Percentiles rank a stretch among this genome's conserved stretches.
Evolutionary conservation across 2,113 vertebrate genomes (phyloP).

Genomic region (Pedetes capensis): DNA sequence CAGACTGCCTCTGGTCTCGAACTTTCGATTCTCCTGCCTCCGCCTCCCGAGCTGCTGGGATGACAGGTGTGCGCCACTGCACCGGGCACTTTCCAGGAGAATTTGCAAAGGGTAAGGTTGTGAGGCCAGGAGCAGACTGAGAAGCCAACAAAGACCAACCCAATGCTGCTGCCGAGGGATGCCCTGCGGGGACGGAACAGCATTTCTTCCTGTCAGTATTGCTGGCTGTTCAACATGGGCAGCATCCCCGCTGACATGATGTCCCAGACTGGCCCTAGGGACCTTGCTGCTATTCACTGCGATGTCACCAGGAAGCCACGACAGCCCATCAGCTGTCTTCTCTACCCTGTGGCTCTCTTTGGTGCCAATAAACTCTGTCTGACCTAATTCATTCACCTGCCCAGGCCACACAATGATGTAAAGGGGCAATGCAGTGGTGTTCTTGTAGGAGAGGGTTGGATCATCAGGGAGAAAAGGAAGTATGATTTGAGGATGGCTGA

Average conservation of each 20-base stretch:
- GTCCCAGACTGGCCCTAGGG: background rate
- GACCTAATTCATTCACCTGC: conserved; percentile 8
- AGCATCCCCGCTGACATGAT: background rate
- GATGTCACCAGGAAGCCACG: background rate
- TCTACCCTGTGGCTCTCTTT: conserved; percentile 38
- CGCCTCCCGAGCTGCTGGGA: too few species aligned
- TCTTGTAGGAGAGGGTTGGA: background rate
- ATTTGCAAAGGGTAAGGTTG: background rate
- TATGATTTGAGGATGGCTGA: background rate
- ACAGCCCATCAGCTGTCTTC: background rate
- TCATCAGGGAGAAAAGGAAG: background rate
- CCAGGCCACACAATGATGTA: conserved; percentile 11
- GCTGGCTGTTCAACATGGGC: background rate
- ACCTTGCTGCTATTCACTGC: background rate
- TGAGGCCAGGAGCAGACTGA: background rate
- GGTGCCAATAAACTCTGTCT: background rate
- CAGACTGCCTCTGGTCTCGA: too few species aligned
- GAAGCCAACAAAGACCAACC: background rate
- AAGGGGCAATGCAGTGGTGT: background rate
- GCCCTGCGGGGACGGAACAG: background rate
- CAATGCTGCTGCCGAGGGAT: background rate
- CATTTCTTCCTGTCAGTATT: background rate
- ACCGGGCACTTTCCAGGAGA: too few species aligned
- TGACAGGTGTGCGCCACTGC: too few species aligned
- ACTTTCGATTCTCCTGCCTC: too few species aligned